Evolutionary conservation across 2,113 vertebrate genomes (phyloP).

Genomic region (Oryzias javanicus): DNA sequence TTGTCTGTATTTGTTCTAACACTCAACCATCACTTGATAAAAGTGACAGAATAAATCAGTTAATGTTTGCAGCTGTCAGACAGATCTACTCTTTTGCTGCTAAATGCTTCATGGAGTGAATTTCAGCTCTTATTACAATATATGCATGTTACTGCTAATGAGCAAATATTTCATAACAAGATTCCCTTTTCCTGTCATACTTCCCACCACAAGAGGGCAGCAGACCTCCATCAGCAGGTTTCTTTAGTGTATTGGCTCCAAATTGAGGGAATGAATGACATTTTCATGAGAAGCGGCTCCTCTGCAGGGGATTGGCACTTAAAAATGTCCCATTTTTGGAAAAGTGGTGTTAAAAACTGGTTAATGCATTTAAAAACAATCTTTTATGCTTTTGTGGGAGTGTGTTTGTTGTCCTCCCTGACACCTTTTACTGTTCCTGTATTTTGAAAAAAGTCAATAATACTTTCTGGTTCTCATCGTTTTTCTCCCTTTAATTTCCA

Average conservation of each 20-base stretch:
- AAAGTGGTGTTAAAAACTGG: conserved; percentile 24
- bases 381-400: conserved; percentile 20
- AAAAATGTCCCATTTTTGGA: conserved; percentile 35
- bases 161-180: too few species aligned
- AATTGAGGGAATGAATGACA: conserved; percentile 16
- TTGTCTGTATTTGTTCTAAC: not conserved
- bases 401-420: not conserved
- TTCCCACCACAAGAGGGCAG: conserved; percentile 70
- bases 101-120: not conserved
- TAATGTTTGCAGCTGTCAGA: not conserved
- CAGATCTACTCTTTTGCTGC: not conserved
- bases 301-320: conserved; percentile 19
- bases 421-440: not conserved
- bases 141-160: too few species aligned
- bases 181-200: not conserved
- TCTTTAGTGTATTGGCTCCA: not conserved
- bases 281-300: conserved; percentile 8
- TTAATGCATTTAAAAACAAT: conserved; percentile 29
- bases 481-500: not conserved
- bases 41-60: not conserved
- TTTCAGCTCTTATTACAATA: too few species aligned
- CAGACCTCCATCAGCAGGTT: conserved; percentile 37
- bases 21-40: not conserved
- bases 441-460: not conserved
- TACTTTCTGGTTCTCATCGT: not conserved